These are phyloP conservation scores for Caenorhabditis sp. DNA, from an alignment of 2,888 invertebrate genomes.

Conservation along the genomic window DNA sequence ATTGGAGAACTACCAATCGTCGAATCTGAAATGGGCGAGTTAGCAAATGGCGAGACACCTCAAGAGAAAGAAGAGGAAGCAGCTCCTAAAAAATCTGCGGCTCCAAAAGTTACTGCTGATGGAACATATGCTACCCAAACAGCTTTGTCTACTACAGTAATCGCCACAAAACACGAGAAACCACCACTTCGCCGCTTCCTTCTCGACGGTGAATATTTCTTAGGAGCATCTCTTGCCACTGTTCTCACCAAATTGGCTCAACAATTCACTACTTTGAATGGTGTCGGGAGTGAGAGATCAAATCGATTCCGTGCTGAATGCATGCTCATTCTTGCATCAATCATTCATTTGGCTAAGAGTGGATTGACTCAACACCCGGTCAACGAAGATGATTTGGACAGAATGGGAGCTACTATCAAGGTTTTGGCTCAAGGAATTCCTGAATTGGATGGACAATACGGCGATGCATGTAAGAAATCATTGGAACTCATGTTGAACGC, in stretches of 20 bases:
- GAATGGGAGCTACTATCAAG: conserved; percentile 72
- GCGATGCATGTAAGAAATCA: conserved; percentile 82
- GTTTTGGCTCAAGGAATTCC: conserved; percentile 76
- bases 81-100: conserved; percentile 25
- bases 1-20: conserved; percentile 76
- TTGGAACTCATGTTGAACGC: conserved; percentile 81
- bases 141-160: conserved; percentile 77
- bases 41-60: conserved; percentile 74
- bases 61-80: conserved; percentile 43
- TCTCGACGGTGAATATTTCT: conserved; percentile 93
- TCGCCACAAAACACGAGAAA: conserved; percentile 30
- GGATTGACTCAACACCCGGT: conserved; percentile 75
- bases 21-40: conserved; percentile 78
- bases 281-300: conserved; percentile 44
- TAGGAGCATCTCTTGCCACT: conserved; percentile 89
- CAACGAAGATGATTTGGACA: conserved; percentile 92
- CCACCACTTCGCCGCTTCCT: conserved; percentile 77
- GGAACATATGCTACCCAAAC: conserved; percentile 99
- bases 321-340: conserved; percentile 86
- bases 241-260: conserved; percentile 90
- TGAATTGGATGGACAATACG: conserved; percentile 80
- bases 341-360: conserved; percentile 86
- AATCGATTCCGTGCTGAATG: conserved; percentile 77
- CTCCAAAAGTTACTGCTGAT: conserved; percentile 85
- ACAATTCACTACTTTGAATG: conserved; percentile 74